Percentiles rank a stretch among this genome's conserved stretches.
These are phyloP conservation scores for Rutpela maculata DNA, from an alignment of 2,888 invertebrate genomes.

Conservation along the genomic window DNA sequence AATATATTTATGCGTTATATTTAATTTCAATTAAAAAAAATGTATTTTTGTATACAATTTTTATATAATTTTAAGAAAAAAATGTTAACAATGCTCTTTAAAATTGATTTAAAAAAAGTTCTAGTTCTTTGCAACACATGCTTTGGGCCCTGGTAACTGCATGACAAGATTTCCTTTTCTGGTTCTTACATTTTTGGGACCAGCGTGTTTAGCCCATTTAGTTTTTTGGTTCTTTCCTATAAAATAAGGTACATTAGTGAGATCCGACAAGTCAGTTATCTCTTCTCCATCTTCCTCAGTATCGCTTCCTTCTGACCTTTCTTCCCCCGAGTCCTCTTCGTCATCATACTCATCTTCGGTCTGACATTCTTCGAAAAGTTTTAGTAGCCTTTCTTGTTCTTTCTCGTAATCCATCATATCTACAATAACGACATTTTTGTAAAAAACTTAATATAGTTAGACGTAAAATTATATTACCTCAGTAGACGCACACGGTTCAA, in stretches of 20 bases:
- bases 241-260: background rate
- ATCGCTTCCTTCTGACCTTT: background rate
- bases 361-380: slow-evolving; percentile 9
- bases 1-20: too few relatives aligned
- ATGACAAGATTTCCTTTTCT: background rate
- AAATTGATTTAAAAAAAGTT: too few relatives aligned
- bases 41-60: too few relatives aligned
- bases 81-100: too few relatives aligned
- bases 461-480: too few relatives aligned
- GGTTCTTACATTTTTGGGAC: slow-evolving; percentile 10
- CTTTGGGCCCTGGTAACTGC: background rate
- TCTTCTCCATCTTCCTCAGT: background rate
- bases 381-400: slow-evolving; percentile 3
- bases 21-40: too few relatives aligned
- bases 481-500: too few relatives aligned
- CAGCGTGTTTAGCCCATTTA: background rate
- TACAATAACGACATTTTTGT: background rate
- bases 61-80: too few relatives aligned
- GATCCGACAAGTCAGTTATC: background rate
- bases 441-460: too few relatives aligned
- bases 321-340: background rate
- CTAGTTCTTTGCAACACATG: background rate
- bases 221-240: background rate
- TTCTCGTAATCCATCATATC: background rate
- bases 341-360: slow-evolving; percentile 1